Conservation (phyloP, 2,113 vertebrate genomes). For the Pelodiscus sinensis region DNA sequence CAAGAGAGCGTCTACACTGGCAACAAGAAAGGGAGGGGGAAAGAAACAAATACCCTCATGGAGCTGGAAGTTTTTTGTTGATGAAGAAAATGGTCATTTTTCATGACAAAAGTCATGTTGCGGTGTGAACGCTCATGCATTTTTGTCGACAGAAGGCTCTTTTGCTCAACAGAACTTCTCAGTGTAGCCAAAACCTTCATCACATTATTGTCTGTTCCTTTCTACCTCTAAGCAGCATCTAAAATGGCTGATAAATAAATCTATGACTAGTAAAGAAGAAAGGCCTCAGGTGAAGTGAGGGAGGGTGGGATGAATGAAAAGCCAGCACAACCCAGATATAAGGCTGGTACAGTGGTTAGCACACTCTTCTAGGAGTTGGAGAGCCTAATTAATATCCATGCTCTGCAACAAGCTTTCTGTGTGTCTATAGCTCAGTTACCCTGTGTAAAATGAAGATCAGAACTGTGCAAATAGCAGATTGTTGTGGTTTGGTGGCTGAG, state of each 20-base stretch:
- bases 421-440: background rate
- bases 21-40: too few species aligned
- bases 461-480: background rate
- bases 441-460: background rate
- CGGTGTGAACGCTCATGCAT: too few species aligned
- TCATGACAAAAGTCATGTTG: too few species aligned
- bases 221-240: conserved; percentile 50
- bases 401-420: background rate
- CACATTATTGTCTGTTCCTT: conserved; percentile 42
- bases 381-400: background rate
- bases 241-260: background rate
- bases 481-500: background rate
- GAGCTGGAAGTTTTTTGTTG: too few species aligned
- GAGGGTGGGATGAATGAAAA: background rate
- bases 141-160: too few species aligned
- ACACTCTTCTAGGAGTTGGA: background rate
- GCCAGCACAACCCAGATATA: background rate
- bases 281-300: rapidly evolving
- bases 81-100: too few species aligned
- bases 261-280: background rate
- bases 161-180: too few species aligned
- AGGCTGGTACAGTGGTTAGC: background rate
- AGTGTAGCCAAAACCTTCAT: background rate
- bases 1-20: too few species aligned
- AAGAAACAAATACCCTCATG: too few species aligned